Percentiles rank a stretch among this genome's conserved stretches.
Conservation (phyloP, 1,140 invertebrate genomes). For the Apolygus lucorum region DNA sequence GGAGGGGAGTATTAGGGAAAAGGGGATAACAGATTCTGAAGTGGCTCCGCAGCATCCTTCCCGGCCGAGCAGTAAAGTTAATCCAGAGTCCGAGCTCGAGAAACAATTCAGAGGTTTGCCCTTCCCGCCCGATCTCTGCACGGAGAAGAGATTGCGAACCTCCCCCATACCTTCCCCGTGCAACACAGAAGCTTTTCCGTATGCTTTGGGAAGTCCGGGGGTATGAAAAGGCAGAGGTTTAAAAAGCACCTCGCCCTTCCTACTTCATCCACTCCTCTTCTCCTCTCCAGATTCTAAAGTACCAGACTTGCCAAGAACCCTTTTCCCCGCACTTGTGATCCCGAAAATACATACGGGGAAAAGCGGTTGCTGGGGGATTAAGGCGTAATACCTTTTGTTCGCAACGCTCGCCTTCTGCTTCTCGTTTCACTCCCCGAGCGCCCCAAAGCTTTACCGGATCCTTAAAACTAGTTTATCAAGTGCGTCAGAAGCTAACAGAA, state of each 20-base stretch:
- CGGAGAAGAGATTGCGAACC: neutral
- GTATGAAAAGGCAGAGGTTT: slow-evolving; percentile 9
- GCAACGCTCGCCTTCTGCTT: slow-evolving; percentile 29
- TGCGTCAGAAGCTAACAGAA: slow-evolving; percentile 5
- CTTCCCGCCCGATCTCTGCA: neutral
- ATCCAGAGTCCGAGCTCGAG: slow-evolving; percentile 9
- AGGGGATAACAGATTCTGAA: slow-evolving; percentile 11
- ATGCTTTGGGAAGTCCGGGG: slow-evolving; percentile 19
- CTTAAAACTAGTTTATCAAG: slow-evolving; percentile 21
- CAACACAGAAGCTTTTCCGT: neutral
- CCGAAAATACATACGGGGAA: slow-evolving; percentile 33
- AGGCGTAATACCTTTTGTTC: slow-evolving; percentile 33
- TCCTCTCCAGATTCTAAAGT: neutral
- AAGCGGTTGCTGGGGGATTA: slow-evolving; percentile 27
- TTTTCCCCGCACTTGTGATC: slow-evolving; percentile 30
- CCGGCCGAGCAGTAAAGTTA: neutral
- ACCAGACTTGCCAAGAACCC: slow-evolving; percentile 14
- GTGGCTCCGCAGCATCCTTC: neutral
- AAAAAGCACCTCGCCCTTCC: slow-evolving; percentile 20
- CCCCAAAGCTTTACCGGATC: neutral
- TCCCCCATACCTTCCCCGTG: too few relatives aligned
- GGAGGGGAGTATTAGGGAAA: neutral
- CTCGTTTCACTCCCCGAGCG: neutral
- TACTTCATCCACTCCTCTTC: neutral
- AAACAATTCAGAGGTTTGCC: slow-evolving; percentile 11